Base-by-base conservation (phyloP, 2,888 invertebrate species). In the Mellilla xanthometata region DNA sequence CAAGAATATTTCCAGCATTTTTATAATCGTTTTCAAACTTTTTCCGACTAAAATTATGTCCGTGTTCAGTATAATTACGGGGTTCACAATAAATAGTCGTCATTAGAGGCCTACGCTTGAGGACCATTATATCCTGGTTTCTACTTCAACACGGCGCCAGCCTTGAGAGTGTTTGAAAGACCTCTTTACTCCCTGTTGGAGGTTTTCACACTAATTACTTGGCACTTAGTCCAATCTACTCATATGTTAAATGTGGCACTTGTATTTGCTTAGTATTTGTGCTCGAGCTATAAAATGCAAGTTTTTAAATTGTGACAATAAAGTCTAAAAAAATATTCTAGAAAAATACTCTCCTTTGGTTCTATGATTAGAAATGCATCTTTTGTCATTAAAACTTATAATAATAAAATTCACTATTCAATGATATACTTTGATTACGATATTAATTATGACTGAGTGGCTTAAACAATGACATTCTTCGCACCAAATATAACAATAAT, bases 171-270 rank as follows among this genome's bases (percentile, higher is more conserved):
- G 54, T 60, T 73, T 70, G 56, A 60, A 58, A 57, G 47, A 55
- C 59, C 62, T 62, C 69, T 65, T 65, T 64, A 57, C 59, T 57
- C 58, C 57, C 63, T 59, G 63, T 68, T 65, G 56, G 52, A 52
- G 62, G 60, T 56, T 72, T 72, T 68, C 62, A 62, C 77, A 67
- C 74, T 81, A 83, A 82, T 82, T 82, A 72, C 72, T 54, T 41
- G 33, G 49, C 49, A 54, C 58, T 60, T 58, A 49, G 45, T 55
- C 54, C 60, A 60, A 56, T 48, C 24, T 29, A 13, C 34, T 40
- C 23, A 23, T 23, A 19, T 9, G 35, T 40, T 34, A 26, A 54
- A 30, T 29, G 22, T 12, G 9, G 24, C 40, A 23, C 35, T 45
- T 43, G 28, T 51, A 49, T 53, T 46, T 23, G 24, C 36, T 47